Evolutionary conservation across 2,888 invertebrate genomes (phyloP), one percentile per base, ranked within the genome.

Genomic region (Brenthis daphne): DNA sequence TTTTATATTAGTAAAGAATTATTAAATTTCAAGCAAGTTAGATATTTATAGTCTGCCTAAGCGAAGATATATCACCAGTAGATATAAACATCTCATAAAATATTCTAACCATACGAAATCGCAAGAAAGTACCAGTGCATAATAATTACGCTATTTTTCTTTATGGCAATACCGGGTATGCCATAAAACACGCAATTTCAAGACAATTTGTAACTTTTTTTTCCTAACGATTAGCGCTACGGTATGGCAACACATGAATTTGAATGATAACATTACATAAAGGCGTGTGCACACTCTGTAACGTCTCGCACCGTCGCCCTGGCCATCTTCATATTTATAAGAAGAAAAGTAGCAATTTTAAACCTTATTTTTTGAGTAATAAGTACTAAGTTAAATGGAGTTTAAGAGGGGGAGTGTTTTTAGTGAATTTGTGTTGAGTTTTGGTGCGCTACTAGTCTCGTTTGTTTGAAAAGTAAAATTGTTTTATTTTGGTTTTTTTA

Each of bases 251-350:
- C 51, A 56, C 55, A 43, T 51, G 50, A 43, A 56, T 65, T 65
- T 1, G 24, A 65, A 67, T 50, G 67, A 56, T 66, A 67, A 64
- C 65, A 84, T 83, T 84, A 82, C 77, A 72, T 82, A 80, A 81
- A 78, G 77, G 73, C 73, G 67, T 74, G 78, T 73, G 76, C 79
- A 75, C 76, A 75, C 75, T 75, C 81, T 81, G 80, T 82, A 80
- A 81, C 82, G 83, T 78, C 77, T 78, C 81, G 83, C 82, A 69
- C 68, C 74, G 80, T 24, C 79, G 82, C 75, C 55, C 68, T 69
- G 47, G 33, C 29, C 48, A 55, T 56, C 61, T 61, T 50, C 56
- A 68, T 69, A 70, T 54, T 58, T 65, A 51, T 60, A 16, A 55
- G 51, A 60, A 53, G 43, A 50, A 13, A 47, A n/a, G 20, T 20